Percentiles rank a stretch among this genome's conserved stretches.
phyloP scores from a whole-genome alignment of 2,113 vertebrate genomes.

The Prunella fulvescens region DNA sequence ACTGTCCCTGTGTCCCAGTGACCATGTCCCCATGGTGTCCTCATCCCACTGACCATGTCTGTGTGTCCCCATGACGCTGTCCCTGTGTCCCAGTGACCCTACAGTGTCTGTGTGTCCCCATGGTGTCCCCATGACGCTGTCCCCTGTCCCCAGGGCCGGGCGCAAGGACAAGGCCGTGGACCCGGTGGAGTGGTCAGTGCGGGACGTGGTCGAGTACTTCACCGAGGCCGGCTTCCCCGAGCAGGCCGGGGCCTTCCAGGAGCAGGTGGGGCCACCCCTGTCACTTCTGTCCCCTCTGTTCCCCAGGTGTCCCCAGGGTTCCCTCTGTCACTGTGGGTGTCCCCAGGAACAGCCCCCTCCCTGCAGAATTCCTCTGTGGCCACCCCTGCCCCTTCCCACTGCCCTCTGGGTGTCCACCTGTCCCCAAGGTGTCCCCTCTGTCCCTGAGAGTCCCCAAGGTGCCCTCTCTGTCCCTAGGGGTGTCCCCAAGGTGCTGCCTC shows the following conservation, averaged over 20 bases:
- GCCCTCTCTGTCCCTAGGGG: too few relatives aligned
- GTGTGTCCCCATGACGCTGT: too few relatives aligned
- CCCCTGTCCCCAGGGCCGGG: neutral
- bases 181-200: neutral
- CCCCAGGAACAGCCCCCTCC: neutral
- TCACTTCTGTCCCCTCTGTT: neutral
- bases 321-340: neutral
- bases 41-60: neutral
- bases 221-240: neutral
- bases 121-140: neutral
- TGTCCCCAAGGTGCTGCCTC: too few relatives aligned
- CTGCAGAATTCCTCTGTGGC: neutral
- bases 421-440: neutral
- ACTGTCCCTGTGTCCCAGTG: neutral
- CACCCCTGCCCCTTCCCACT: neutral
- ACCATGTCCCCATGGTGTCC: neutral
- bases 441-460: neutral
- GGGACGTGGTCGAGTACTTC: neutral
- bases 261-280: neutral
- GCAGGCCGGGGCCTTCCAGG: neutral
- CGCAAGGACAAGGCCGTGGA: neutral
- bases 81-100: neutral
- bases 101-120: neutral
- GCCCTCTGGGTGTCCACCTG: too few relatives aligned
- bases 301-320: neutral